Evolutionary conservation across 2,113 vertebrate genomes (phyloP).

Genomic region (Epinephelus fuscoguttatus): DNA sequence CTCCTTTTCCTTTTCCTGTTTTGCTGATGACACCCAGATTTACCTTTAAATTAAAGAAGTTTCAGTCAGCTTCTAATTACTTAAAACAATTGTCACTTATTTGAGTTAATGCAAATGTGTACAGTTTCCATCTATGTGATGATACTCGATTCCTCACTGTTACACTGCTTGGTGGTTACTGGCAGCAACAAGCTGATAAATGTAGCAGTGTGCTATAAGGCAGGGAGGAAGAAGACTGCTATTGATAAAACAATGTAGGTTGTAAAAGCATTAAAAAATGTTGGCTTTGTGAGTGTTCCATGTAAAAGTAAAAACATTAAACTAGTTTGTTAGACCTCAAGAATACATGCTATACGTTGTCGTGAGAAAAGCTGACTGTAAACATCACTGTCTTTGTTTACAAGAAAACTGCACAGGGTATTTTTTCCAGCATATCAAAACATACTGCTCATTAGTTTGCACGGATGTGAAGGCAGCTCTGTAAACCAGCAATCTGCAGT

Average conservation of each 20-base stretch:
- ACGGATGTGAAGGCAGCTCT: slow-evolving; percentile 9
- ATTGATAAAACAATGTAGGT: background rate
- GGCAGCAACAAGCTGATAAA: background rate
- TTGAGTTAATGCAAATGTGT: background rate
- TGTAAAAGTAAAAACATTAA: background rate
- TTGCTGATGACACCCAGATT: background rate
- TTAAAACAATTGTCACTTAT: background rate
- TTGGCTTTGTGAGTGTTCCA: background rate
- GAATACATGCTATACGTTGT: background rate
- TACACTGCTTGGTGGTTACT: background rate
- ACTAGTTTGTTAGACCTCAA: background rate
- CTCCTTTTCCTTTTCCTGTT: background rate
- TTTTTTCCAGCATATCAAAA: slow-evolving; percentile 11
- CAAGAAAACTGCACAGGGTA: background rate
- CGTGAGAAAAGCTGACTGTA: background rate
- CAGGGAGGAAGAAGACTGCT: background rate
- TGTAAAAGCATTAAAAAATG: background rate
- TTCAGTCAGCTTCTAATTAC: background rate
- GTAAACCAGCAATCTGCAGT: slow-evolving; percentile 36
- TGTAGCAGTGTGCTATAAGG: no score
- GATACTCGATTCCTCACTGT: background rate
- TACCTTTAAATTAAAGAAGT: background rate
- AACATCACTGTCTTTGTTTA: slow-evolving; percentile 29
- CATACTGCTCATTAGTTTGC: slow-evolving; percentile 31
- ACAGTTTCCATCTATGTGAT: background rate